phyloP scores from a whole-genome alignment of 2,797 vertebrate genomes.

The Pelodytes ibericus region DNA sequence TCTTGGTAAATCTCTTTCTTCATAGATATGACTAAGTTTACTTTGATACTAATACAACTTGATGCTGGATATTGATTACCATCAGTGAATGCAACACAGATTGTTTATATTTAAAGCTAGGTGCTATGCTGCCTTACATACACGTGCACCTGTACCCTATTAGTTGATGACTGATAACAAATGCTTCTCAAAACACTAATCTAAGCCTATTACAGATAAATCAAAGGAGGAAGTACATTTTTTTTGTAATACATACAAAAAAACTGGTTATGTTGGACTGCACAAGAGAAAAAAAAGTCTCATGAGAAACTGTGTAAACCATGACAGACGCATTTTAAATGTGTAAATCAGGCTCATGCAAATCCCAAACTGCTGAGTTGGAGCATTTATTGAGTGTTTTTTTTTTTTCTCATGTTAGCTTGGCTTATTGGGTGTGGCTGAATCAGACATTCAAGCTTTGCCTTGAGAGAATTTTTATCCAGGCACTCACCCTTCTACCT shows the following conservation, averaged over 20 bases:
- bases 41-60: too few relatives aligned
- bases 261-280: neutral
- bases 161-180: too few relatives aligned
- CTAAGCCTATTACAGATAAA: neutral
- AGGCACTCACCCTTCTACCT: constrained; percentile 8
- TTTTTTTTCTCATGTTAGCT: constrained; percentile 37
- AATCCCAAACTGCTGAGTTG: constrained; percentile 41
- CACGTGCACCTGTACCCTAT: neutral
- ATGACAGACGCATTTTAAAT: constrained; percentile 26
- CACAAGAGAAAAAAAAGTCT: constrained; percentile 1
- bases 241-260: neutral
- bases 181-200: neutral
- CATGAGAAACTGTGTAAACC: constrained; percentile 29
- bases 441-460: constrained; percentile 35
- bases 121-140: too few relatives aligned
- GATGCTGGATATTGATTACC: too few relatives aligned
- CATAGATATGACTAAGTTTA: too few relatives aligned
- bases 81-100: too few relatives aligned
- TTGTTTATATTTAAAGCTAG: too few relatives aligned
- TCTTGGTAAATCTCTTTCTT: too few relatives aligned
- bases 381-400: constrained; percentile 43
- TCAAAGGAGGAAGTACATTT: neutral
- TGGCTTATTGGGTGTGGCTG: constrained; percentile 45
- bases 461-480: constrained; percentile 31
- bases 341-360: constrained; percentile 26